A percentile compares a stretch with the other conserved stretches of the same genome.
Conservation (phyloP, 1,140 invertebrate genomes). For the Drusus annulatus region DNA sequence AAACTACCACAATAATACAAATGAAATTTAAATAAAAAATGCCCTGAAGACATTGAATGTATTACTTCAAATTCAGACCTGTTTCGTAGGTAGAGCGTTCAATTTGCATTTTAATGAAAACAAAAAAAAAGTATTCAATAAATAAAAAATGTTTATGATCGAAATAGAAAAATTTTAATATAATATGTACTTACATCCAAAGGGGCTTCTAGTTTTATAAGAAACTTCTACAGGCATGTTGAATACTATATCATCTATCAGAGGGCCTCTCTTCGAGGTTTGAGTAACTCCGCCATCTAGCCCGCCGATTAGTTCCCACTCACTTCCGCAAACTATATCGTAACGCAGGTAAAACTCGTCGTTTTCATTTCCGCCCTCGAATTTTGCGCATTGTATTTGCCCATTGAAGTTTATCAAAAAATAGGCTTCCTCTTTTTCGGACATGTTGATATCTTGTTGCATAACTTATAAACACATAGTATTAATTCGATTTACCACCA, state of each 20-base stretch:
- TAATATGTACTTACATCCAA: constrained; percentile 67
- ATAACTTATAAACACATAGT: constrained; percentile 8
- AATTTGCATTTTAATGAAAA: no score
- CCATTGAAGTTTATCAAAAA: constrained; percentile 49
- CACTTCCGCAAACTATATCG: constrained; percentile 62
- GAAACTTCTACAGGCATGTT: constrained; percentile 66
- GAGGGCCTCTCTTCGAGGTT: constrained; percentile 58
- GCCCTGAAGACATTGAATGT: no score
- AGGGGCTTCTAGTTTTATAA: constrained; percentile 64
- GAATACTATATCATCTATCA: constrained; percentile 63
- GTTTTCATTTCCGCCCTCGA: constrained; percentile 41
- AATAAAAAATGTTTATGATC: no score
- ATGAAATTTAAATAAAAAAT: no score
- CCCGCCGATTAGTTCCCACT: constrained; percentile 64
- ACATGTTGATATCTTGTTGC: constrained; percentile 14
- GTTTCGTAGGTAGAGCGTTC: no score
- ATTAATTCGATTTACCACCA: not conserved
- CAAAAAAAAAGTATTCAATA: no score
- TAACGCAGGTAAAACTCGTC: constrained; percentile 64
- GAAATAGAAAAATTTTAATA: no score
- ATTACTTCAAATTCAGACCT: no score
- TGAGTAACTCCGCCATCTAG: constrained; percentile 64
- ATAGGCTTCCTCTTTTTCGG: constrained; percentile 30
- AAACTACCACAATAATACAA: no score
- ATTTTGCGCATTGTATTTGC: constrained; percentile 47